Conservation (phyloP, 2,113 vertebrate genomes). For the pig (Sus scrofa) region DNA sequence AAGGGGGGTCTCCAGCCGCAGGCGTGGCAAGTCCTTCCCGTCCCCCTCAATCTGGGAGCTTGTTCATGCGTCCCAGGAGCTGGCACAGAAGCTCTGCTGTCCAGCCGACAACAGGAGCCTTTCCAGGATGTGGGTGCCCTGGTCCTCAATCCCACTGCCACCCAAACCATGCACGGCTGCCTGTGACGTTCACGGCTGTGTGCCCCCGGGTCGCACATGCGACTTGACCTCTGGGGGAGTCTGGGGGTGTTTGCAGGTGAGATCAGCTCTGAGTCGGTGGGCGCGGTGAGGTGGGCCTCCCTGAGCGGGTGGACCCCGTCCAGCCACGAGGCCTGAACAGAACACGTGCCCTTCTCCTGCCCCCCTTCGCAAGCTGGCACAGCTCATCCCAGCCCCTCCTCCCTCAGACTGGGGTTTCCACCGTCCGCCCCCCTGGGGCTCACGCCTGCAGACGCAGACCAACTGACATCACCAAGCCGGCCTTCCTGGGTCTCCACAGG, state of each 20-base stretch:
- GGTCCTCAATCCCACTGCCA: background rate
- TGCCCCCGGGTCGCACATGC: rapidly evolving
- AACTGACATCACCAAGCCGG: background rate
- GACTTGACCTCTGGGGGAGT: background rate
- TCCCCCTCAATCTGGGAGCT: background rate
- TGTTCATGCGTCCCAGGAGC: background rate
- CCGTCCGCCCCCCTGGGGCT: rapidly evolving
- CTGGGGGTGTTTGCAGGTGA: background rate
- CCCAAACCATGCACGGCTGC: rapidly evolving
- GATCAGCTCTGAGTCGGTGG: rapidly evolving
- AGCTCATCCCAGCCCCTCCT: rapidly evolving
- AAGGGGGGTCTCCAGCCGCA: background rate
- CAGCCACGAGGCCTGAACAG: background rate
- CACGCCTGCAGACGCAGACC: background rate
- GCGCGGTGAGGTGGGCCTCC: background rate
- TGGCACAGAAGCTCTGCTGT: rapidly evolving
- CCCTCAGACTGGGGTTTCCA: background rate
- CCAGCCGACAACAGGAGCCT: background rate
- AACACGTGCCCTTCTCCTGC: too few species aligned
- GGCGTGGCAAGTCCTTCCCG: rapidly evolving
- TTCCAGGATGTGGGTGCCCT: background rate
- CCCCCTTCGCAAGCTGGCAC: background rate
- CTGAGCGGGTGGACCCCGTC: too few species aligned
- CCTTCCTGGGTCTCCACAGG: rapidly evolving
- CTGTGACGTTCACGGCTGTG: rapidly evolving